Evolutionary conservation across 2,888 invertebrate genomes (phyloP), one percentile per base, ranked within the genome.

Genomic region (Pristionchus japonicus): DNA sequence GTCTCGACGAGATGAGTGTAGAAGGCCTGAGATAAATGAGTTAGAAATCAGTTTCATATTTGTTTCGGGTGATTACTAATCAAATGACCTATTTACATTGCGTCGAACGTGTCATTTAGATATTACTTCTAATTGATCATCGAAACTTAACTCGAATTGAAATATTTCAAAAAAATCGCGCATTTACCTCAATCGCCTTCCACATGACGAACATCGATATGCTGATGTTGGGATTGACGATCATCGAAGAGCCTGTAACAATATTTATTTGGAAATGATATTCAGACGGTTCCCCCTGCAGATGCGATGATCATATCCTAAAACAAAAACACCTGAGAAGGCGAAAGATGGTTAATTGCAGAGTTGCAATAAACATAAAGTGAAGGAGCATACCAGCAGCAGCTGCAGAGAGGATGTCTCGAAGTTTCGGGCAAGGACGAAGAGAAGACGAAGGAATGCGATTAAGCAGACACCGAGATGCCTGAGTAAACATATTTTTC

Each of bases 181-280:
- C 20, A 89, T 85, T 34, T 94, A 97, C 97, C 96, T 97, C 97
- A 67, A 97, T 95, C 80, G 96, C 96, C 95, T 97, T 97, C 96
- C 97, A 97, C 95, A 97, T 96, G 11, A 97, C 96, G 94, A 97
- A 97, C 47, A 97, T 95, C n/a, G 97, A 96, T 86, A 97, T 96
- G 0, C 97, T 96, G 70, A 96, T 96, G 93, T 96, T 97, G 52
- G 97, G 97, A 95, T 96, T 97, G 92, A 96, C 96, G 43, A 96
- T 95, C 95, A 97, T 93, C 52, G 94, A 90, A 11, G 70, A 47
- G 3, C 77, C 77, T 77, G 4, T 40, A 43, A 77, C 43, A 57
- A 57, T 57, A 57, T 9, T 43, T 43, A 43, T 43, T 43, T n/a
- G n/a, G n/a, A n/a, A n/a, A n/a, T n/a, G n/a, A n/a, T n/a, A n/a